Evolutionary conservation across 1,140 invertebrate species (phyloP).

Genomic region (Pteromalus puparum): DNA sequence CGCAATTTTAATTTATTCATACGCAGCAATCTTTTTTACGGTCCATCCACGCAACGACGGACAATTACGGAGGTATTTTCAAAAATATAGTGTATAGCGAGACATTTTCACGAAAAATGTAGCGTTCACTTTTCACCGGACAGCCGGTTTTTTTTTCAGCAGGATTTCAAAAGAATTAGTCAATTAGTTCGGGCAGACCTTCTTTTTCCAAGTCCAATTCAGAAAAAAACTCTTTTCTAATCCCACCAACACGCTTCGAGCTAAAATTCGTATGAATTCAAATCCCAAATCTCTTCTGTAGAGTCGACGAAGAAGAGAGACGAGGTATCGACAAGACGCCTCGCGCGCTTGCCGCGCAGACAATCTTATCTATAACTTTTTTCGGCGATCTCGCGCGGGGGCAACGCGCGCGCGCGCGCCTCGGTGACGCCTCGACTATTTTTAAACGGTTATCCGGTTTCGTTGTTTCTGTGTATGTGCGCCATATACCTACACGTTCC

Average conservation of each 20-base stretch:
- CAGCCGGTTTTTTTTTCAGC: not conserved
- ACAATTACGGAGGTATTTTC: too few species aligned
- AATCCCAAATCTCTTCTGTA: too few species aligned
- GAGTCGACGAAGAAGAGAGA: too few species aligned
- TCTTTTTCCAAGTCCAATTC: not conserved
- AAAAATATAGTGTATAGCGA: too few species aligned
- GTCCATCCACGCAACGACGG: too few species aligned
- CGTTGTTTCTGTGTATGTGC: slow-evolving; percentile 19
- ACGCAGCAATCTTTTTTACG: too few species aligned
- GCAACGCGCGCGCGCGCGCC: not conserved
- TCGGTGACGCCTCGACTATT: slow-evolving; percentile 13
- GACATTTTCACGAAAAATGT: too few species aligned
- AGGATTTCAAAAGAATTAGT: not conserved
- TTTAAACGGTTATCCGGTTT: slow-evolving; percentile 36
- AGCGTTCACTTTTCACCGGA: too few species aligned
- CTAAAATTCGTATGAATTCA: too few species aligned
- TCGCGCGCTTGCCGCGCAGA: not conserved
- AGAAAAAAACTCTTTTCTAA: not conserved
- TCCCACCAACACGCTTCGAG: not conserved
- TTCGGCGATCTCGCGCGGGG: not conserved
- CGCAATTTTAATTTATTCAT: not conserved
- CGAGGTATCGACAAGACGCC: not conserved
- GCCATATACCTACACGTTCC: not conserved
- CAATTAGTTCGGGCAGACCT: not conserved
- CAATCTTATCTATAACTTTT: not conserved